phyloP scores from a whole-genome alignment of 2,888 invertebrate genomes.

The Choristoneura rosaceana region DNA sequence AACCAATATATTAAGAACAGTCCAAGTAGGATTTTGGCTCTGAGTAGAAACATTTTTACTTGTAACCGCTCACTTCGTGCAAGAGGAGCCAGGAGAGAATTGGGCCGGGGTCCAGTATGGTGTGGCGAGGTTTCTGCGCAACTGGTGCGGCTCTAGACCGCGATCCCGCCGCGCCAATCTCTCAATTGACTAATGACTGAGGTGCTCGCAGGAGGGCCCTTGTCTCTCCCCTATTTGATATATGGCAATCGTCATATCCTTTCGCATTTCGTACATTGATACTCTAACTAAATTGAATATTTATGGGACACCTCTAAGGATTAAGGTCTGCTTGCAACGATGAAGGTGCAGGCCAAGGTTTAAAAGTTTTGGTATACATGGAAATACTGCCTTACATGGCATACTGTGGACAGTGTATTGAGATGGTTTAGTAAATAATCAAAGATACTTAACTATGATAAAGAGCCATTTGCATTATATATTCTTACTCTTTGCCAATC shows the following conservation, averaged over 20 bases:
- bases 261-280: slow-evolving; percentile 62
- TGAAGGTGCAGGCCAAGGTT: neutral
- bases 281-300: slow-evolving; percentile 44
- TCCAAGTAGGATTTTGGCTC: slow-evolving; percentile 55
- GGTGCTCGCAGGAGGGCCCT: slow-evolving; percentile 74
- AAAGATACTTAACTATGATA: no score
- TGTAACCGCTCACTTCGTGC: neutral
- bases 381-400: no score
- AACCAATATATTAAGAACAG: slow-evolving; percentile 60
- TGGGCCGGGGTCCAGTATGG: slow-evolving; percentile 49
- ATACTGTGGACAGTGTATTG: no score
- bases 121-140: slow-evolving; percentile 60
- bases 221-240: slow-evolving; percentile 76
- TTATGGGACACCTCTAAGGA: slow-evolving; percentile 17
- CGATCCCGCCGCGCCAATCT: slow-evolving; percentile 71
- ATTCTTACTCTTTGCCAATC: no score
- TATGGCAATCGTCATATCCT: slow-evolving; percentile 71
- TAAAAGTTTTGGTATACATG: neutral
- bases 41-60: slow-evolving; percentile 62
- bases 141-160: slow-evolving; percentile 57
- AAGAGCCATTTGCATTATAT: no score
- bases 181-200: slow-evolving; percentile 80
- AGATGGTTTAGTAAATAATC: no score
- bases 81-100: slow-evolving; percentile 23
- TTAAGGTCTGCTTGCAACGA: neutral